Percentiles rank a stretch among this genome's conserved stretches.
phyloP scores from a whole-genome alignment of 1,140 invertebrate genomes.

The Archegozetes longisetosus region DNA sequence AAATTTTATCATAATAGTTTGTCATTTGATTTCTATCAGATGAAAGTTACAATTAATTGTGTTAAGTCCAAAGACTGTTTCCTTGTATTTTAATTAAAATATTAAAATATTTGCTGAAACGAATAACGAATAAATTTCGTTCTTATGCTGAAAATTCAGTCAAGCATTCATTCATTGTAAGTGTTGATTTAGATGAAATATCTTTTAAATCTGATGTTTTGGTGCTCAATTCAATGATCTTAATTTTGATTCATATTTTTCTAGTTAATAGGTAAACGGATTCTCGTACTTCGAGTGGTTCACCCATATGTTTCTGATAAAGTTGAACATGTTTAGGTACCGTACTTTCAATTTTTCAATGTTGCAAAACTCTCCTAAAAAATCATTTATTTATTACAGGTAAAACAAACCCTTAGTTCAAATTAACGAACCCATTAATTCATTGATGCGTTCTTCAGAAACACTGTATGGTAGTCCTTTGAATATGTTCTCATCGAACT shows the following conservation, averaged over 20 bases:
- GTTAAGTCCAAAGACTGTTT: too few species aligned
- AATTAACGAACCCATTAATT: conserved; percentile 5
- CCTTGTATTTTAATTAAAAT: too few species aligned
- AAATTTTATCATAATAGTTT: too few species aligned
- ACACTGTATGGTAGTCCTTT: conserved; percentile 9
- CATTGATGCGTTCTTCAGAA: conserved; percentile 8
- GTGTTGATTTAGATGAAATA: too few species aligned
- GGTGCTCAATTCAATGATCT: too few species aligned
- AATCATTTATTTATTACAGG: background rate
- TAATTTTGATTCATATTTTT: background rate
- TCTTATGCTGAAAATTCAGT: too few species aligned
- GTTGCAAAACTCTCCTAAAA: background rate
- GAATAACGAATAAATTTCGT: too few species aligned
- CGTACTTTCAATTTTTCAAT: conserved; percentile 8
- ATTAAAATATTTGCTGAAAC: too few species aligned
- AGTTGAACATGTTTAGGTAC: conserved; percentile 7
- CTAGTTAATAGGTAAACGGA: conserved; percentile 6
- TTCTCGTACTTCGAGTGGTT: conserved; percentile 6
- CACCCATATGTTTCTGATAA: conserved; percentile 14
- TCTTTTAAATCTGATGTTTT: too few species aligned
- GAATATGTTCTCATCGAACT: conserved; percentile 3
- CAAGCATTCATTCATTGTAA: too few species aligned
- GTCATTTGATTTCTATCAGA: too few species aligned
- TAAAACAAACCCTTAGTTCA: background rate
- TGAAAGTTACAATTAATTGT: too few species aligned